phyloP scores from a whole-genome alignment of 1,140 invertebrate species.

The Euglossa dilemma region DNA sequence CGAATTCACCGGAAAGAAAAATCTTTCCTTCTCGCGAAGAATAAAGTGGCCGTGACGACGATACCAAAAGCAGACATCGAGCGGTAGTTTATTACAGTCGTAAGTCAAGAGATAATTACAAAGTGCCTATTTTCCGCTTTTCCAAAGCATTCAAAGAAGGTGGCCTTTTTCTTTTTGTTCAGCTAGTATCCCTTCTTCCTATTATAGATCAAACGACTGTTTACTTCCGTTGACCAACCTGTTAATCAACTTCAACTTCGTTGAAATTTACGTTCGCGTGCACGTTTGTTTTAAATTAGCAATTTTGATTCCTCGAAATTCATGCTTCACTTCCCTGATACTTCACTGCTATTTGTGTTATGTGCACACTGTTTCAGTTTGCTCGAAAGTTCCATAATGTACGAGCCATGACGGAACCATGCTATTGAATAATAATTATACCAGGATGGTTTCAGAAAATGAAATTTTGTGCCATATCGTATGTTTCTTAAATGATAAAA shows the following conservation, averaged over 20 bases:
- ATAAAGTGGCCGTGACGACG: background rate
- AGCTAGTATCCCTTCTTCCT: background rate
- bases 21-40: background rate
- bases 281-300: no score
- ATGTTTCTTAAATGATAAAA: no score
- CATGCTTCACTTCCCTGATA: no score
- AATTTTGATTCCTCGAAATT: no score
- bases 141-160: background rate
- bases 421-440: no score
- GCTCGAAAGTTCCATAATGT: no score
- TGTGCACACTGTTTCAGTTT: no score
- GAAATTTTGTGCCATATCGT: no score
- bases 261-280: no score
- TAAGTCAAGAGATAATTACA: background rate
- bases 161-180: background rate
- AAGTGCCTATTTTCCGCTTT: background rate
- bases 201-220: background rate
- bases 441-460: no score
- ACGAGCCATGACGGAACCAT: no score
- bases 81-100: background rate
- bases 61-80: background rate
- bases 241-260: background rate
- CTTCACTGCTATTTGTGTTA: no score
- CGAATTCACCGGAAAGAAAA: background rate
- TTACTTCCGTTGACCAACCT: background rate